Evolutionary conservation across 2,888 invertebrate species (phyloP).

Genomic region (Julus scandinavius): DNA sequence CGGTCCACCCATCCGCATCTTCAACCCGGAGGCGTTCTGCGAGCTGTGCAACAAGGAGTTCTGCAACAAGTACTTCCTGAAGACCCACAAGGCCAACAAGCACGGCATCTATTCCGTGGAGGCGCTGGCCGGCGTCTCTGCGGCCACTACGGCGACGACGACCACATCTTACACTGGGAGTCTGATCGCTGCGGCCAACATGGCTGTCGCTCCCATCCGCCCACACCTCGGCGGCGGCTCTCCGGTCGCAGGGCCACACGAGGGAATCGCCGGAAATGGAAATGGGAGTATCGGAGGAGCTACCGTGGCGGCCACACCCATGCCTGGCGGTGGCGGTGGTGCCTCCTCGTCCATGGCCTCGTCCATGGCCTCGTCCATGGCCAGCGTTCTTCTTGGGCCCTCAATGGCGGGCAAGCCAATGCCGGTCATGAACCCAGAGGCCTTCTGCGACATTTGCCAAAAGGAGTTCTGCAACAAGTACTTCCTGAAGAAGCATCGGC

Average conservation of each 20-base stretch:
- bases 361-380: conserved; percentile 12
- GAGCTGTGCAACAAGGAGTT: conserved; percentile 98
- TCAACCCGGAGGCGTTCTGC: conserved; percentile 89
- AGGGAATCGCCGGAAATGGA: neutral
- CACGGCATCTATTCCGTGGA: conserved; percentile 59
- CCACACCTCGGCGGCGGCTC: conserved; percentile 39
- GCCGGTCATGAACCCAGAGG: conserved; percentile 64
- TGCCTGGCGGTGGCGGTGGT: neutral
- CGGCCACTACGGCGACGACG: neutral
- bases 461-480: conserved; percentile 80
- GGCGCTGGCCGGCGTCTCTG: conserved; percentile 50
- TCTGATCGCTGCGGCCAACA: neutral
- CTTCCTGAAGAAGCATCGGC: conserved; percentile 77
- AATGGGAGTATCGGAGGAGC: conserved; percentile 39
- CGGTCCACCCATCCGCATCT: conserved; percentile 59
- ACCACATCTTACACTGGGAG: conserved; percentile 42
- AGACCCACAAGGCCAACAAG: conserved; percentile 72
- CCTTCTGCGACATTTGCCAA: conserved; percentile 77
- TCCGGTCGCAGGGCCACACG: neutral
- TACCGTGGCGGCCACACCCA: conserved; percentile 29
- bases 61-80: conserved; percentile 97
- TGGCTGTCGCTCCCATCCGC: neutral
- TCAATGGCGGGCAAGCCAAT: conserved; percentile 54
- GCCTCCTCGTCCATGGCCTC: conserved; percentile 40
- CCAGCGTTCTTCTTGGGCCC: conserved; percentile 29